Conservation (phyloP, 2,888 invertebrate genomes). For the Drosophila macrospina region DNA sequence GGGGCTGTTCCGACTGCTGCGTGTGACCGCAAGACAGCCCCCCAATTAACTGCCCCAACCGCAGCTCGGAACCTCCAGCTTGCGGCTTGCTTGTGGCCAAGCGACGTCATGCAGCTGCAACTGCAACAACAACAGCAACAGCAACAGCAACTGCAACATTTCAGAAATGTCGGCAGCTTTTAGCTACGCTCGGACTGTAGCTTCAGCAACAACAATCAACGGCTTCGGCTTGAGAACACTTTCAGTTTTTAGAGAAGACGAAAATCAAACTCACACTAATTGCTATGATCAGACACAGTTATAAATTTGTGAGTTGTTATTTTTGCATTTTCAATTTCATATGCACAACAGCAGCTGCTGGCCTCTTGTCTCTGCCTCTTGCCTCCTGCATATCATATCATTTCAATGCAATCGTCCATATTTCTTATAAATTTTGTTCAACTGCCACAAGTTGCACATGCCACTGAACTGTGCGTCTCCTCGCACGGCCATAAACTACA, state of each 20-base stretch:
- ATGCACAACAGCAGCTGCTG: constrained; percentile 30
- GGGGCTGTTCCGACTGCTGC: constrained; percentile 52
- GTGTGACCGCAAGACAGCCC: constrained; percentile 74
- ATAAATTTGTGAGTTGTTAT: constrained; percentile 75
- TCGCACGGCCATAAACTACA: constrained; percentile 32
- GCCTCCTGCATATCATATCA: constrained; percentile 37
- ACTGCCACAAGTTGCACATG: constrained; percentile 30
- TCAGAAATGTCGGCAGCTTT: constrained; percentile 54
- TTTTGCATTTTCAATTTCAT: constrained; percentile 44
- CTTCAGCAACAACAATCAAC: constrained; percentile 1
- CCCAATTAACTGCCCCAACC: constrained; percentile 66
- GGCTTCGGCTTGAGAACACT: constrained; percentile 44
- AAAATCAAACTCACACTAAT: constrained; percentile 84
- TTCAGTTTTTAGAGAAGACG: constrained; percentile 53
- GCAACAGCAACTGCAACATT: constrained; percentile 63
- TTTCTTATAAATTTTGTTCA: constrained; percentile 30
- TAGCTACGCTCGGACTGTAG: constrained; percentile 54
- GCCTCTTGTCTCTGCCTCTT: constrained; percentile 13
- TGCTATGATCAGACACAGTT: constrained; percentile 84
- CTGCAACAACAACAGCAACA: constrained; percentile 52
- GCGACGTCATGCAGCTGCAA: constrained; percentile 59
- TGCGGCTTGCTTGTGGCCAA: constrained; percentile 46
- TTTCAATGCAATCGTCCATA: constrained; percentile 33
- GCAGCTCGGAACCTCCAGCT: constrained; percentile 32
- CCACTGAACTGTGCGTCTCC: neutral